Evolutionary conservation across 2,797 vertebrate genomes (phyloP), one percentile per base, ranked within the genome.

Genomic region (Geotria australis): DNA sequence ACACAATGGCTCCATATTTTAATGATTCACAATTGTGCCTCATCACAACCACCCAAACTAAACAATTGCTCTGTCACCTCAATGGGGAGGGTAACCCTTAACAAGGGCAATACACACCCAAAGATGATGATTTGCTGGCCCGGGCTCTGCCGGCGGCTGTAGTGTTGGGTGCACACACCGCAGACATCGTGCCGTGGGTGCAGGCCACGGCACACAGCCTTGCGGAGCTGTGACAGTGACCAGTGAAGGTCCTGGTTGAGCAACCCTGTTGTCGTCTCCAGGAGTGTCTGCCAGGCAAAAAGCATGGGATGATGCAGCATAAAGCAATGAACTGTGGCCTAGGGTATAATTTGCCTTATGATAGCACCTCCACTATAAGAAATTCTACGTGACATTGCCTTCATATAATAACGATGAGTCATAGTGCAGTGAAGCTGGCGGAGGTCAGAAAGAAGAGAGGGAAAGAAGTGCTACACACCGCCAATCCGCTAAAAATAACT

Each of bases 241-340:
- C 89, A 96, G 61, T 96, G 89, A 61, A 96, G 81, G 68, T 95
- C 88, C 1, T 81, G 80, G 72, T 95, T 91, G 57, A 96, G 61
- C 47, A 96, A 77, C 64, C 63, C 93, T 1, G 86, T 95, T 2
- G 88, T 96, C 9, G 85, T 95, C 75, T 95, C 85, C 46, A 96
- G 70, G 60, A 96, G 71, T 6, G 86, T 96, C 89, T 96, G 58
- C 57, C n/a, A 46, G 38, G 46, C 48, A 9, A 13, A 56, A n/a
- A 58, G 24, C 24, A 38, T 38, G 24, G 24, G 24, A 38, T 38
- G 24, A 38, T 38, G 24, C 24, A 24, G 24, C 24, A 38, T 24
- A 38, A 38, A 38, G 24, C 24, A 38, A 38, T 38, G 24, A 38
- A 38, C 24, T 38, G 24, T 38, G 24, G 24, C 38, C 24, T 38